These are phyloP conservation scores for Antheraea pernyi DNA, from an alignment of 1,140 invertebrate genomes.

Conservation along the genomic window DNA sequence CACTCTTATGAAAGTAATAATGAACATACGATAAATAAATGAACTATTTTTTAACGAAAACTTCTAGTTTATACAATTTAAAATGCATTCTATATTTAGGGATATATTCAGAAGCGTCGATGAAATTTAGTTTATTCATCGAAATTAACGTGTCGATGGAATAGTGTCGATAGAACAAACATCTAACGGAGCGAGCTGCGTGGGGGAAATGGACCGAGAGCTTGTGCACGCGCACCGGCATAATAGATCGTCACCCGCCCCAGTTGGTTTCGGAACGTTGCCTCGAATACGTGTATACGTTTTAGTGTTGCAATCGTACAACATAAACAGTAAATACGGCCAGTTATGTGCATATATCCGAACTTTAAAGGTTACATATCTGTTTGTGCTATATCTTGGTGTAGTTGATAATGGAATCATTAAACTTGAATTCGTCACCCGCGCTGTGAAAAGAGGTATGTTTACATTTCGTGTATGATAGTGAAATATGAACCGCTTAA, in stretches of 20 bases:
- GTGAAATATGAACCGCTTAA: background rate
- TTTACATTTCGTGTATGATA: constrained; percentile 9
- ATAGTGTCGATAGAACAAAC: constrained; percentile 65
- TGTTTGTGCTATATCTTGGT: constrained; percentile 17
- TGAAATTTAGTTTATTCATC: constrained; percentile 3
- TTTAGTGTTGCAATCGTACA: constrained; percentile 36
- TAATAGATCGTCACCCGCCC: constrained; percentile 70
- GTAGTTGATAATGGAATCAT: constrained; percentile 27
- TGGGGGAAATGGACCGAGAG: constrained; percentile 75
- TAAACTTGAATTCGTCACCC: constrained; percentile 8
- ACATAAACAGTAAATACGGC: constrained; percentile 21
- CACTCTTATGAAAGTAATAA: too few species aligned
- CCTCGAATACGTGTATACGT: constrained; percentile 56
- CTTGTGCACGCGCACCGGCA: constrained; percentile 69
- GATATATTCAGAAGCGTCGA: background rate
- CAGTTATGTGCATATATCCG: constrained; percentile 23
- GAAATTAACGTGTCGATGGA: constrained; percentile 2
- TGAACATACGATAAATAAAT: too few species aligned
- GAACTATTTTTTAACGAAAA: too few species aligned
- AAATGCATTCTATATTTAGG: background rate
- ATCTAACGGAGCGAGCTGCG: constrained; percentile 73
- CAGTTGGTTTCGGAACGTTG: constrained; percentile 73
- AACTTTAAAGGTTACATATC: constrained; percentile 19
- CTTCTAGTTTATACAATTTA: too few species aligned
- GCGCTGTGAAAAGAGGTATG: constrained; percentile 24